Evolutionary conservation across 1,140 invertebrate genomes (phyloP).

Genomic region (Chionoecetes opilio): DNA sequence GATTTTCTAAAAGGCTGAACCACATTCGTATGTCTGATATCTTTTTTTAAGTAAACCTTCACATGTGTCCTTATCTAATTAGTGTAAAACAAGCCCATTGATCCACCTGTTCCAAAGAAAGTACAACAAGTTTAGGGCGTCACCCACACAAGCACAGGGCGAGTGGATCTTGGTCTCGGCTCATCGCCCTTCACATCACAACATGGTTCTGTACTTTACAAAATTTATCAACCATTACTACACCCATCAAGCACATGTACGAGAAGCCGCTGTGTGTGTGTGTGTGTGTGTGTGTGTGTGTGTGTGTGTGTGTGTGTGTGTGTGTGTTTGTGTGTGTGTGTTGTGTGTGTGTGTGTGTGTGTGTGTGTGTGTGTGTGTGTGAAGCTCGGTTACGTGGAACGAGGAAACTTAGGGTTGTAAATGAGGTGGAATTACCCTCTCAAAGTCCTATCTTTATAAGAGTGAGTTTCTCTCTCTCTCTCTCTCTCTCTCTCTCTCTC

Average conservation of each 20-base stretch:
- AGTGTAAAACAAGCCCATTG: not conserved
- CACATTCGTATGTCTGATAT: no score
- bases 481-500: not conserved
- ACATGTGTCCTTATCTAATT: not conserved
- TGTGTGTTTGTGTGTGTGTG: constrained; percentile 16
- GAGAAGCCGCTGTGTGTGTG: not conserved
- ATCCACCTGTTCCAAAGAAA: not conserved
- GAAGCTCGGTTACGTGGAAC: no score
- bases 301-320: constrained; percentile 27
- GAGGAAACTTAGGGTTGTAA: not conserved
- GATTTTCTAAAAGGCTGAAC: not conserved
- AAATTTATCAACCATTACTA: no score
- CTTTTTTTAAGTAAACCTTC: not conserved
- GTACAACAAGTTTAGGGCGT: not conserved
- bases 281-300: not conserved
- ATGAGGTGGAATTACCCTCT: constrained; percentile 24
- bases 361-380: no score
- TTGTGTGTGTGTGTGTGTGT: not conserved
- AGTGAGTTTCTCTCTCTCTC: not conserved
- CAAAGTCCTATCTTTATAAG: not conserved
- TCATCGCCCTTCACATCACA: no score
- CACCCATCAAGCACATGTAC: not conserved
- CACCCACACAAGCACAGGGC: not conserved
- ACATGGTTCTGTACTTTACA: no score
- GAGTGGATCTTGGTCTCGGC: no score